These are phyloP conservation scores for Scophthalmus maximus DNA, from an alignment of 2,113 vertebrate species.

Conservation along the genomic window DNA sequence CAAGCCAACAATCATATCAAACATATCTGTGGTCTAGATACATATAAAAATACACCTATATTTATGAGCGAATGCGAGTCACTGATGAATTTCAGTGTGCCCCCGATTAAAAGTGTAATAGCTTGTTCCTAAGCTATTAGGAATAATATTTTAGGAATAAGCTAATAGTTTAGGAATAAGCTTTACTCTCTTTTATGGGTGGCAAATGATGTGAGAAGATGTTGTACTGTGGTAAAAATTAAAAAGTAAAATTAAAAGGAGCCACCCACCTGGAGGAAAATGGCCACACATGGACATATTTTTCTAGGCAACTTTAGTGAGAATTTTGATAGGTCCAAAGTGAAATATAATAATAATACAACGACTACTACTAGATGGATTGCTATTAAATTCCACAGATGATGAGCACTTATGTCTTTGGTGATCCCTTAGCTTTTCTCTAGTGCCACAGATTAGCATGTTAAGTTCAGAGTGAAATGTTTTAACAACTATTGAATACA, in stretches of 20 bases:
- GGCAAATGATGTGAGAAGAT: constrained; percentile 19
- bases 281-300: not conserved
- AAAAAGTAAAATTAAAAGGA: too few species aligned
- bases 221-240: not conserved
- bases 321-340: not conserved
- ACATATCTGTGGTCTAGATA: not conserved
- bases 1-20: not conserved
- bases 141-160: too few species aligned
- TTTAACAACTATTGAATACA: not conserved
- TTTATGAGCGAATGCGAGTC: not conserved
- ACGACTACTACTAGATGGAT: too few species aligned
- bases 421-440: not conserved
- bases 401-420: not conserved
- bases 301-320: too few species aligned
- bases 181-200: constrained; percentile 17
- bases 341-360: not conserved
- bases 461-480: not conserved
- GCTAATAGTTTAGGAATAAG: too few species aligned
- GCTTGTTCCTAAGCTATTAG: too few species aligned
- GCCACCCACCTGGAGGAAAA: not conserved
- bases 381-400: not conserved
- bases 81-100: too few species aligned
- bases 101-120: too few species aligned
- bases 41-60: constrained; percentile 12
- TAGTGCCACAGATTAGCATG: not conserved